A percentile compares a stretch with the other conserved stretches of the same genome.
These are phyloP conservation scores for Bubo blakistoni DNA, from an alignment of 2,113 vertebrate species.

Conservation along the genomic window DNA sequence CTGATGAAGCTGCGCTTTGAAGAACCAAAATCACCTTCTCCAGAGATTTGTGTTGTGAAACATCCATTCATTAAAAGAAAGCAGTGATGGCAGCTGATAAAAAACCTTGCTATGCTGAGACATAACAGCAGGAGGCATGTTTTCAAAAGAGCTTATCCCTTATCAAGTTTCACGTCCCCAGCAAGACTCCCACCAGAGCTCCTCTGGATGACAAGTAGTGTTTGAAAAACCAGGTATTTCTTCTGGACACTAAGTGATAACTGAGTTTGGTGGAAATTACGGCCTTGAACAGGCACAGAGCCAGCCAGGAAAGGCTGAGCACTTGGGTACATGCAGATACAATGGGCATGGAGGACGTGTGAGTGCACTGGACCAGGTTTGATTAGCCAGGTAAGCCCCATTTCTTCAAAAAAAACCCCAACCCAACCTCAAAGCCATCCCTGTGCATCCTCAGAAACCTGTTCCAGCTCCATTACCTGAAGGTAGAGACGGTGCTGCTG, in stretches of 20 bases:
- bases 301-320: background rate
- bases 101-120: background rate
- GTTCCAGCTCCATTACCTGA: slow-evolving; percentile 64
- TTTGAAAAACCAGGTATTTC: background rate
- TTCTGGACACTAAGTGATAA: background rate
- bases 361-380: background rate
- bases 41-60: background rate
- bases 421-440: background rate
- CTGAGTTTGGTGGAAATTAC: background rate
- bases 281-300: background rate
- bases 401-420: background rate
- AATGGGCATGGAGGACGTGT: fast-evolving
- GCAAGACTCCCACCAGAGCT: background rate
- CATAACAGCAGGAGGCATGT: background rate
- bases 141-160: background rate
- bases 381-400: background rate
- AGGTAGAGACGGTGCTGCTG: slow-evolving; percentile 79
- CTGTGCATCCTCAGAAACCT: background rate
- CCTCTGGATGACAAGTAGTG: background rate
- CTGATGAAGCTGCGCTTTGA: background rate
- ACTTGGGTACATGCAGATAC: background rate
- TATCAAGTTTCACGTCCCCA: background rate
- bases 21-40: background rate
- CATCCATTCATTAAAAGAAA: background rate
- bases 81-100: background rate